phyloP scores from a whole-genome alignment of 35 echinoderm and acorn worm genomes.

The Diadema setosum region DNA sequence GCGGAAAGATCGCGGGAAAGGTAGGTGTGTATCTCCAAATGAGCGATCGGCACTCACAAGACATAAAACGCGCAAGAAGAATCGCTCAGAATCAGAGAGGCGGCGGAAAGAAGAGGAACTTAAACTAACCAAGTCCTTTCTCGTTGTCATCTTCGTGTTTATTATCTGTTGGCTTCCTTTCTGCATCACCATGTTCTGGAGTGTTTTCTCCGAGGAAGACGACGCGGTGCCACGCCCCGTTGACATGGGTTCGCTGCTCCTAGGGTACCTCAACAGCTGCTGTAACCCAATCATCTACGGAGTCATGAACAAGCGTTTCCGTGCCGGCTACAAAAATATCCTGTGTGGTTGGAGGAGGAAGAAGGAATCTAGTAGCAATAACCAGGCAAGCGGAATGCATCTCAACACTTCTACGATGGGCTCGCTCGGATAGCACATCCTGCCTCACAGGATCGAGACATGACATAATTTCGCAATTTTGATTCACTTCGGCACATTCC shows the following conservation, averaged over 20 bases:
- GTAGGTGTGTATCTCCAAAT: neutral
- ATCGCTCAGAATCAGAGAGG: conserved; percentile 41
- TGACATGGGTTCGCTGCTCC: conserved; percentile 75
- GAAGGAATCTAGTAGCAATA: neutral
- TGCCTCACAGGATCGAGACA: too few species aligned
- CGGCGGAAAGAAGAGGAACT: conserved; percentile 79
- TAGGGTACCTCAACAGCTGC: conserved; percentile 93
- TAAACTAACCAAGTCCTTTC: conserved; percentile 85
- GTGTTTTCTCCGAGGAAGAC: conserved; percentile 29
- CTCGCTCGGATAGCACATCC: neutral
- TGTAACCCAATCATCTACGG: conserved; percentile 99
- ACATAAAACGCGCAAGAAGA: conserved; percentile 14
- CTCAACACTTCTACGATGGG: neutral
- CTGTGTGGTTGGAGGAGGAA: conserved; percentile 27
- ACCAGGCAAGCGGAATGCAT: neutral
- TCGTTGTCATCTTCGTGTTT: conserved; percentile 91
- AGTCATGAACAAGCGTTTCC: conserved; percentile 86
- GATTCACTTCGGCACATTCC: too few species aligned
- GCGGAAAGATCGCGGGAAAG: neutral
- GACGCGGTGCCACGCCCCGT: conserved; percentile 41
- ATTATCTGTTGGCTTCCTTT: conserved; percentile 96
- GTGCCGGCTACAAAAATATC: conserved; percentile 72
- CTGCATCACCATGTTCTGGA: conserved; percentile 99
- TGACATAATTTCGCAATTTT: too few species aligned
- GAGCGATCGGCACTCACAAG: neutral